Base-by-base conservation (phyloP, 2,888 invertebrate species). In the Magallana nippona region DNA sequence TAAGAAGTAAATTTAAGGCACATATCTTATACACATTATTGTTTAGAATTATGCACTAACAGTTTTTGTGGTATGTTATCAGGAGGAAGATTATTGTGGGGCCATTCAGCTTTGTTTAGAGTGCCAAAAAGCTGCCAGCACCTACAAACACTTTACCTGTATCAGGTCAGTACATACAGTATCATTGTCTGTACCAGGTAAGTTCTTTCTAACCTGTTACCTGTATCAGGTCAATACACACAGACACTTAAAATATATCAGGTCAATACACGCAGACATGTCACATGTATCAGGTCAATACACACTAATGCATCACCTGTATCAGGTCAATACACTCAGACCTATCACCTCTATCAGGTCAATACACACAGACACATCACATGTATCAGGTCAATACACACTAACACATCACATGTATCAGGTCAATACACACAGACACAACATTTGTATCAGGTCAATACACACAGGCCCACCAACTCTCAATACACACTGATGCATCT, bases 51-150 rank as follows among this genome's bases (percentile, higher is more conserved):
- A 5, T 11, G 19, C 13, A 60, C 17, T n/a, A 17, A 60, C 11
- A 60, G 62, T 17, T 19, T n/a, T 60, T 2, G 44, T 8, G 44
- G 3, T 15, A 19, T 19, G 56, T 27, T 79, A 56, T 15, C 22
- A 56, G 83, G 97, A 96, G 91, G 97, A 96, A 89, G 97, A 98
- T 93, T 99, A 97, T 94, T 97, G 97, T 22, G 97, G 97, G 78
- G 98, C 98, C 0, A 98, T 99, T 85, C 96, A 97, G n/a, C 95
- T 99, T 55, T 96, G 98, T 83, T 94, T 98, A 57, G 97, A 97
- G 93, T 98, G 98, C 92, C 97, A 97, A 92, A 96, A 96, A 92
- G 97, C 97, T 0, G 98, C 98, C 0, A 95, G 96, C 0, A 96
- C 96, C 63, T 97, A 97, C 92, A 96, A 96, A 91, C 97, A 98